phyloP scores from a whole-genome alignment of 2,113 vertebrate species.

The Porphyrio hochstetteri region DNA sequence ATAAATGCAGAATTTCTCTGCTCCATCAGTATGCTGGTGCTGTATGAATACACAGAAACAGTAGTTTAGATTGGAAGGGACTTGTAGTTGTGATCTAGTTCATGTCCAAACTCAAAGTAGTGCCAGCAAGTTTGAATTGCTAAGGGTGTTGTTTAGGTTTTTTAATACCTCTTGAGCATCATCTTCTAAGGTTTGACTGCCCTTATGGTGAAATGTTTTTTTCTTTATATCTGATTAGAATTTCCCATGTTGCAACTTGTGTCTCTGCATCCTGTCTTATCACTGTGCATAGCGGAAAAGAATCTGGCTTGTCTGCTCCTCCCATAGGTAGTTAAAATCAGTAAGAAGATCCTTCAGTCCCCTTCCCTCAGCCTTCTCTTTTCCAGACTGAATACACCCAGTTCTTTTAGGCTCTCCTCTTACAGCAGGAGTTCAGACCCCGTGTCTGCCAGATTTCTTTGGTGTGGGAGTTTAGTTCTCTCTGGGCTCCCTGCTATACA shows the following conservation, averaged over 20 bases:
- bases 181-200: not conserved
- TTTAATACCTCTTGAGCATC: not conserved
- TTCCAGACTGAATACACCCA: not conserved
- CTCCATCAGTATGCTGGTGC: not conserved
- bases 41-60: not conserved
- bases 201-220: not conserved
- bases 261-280: not conserved
- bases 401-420: not conserved
- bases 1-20: not conserved
- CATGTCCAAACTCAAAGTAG: not conserved
- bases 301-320: not conserved
- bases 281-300: not conserved
- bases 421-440: not conserved
- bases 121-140: not conserved
- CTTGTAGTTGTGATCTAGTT: not conserved
- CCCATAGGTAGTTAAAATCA: not conserved
- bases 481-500: not conserved
- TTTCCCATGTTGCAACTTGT: not conserved
- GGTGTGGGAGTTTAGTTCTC: not conserved
- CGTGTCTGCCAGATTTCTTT: not conserved
- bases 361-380: not conserved
- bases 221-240: not conserved
- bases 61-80: not conserved
- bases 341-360: not conserved
- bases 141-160: not conserved